A percentile compares a stretch with the other conserved stretches of the same genome.
Conservation (phyloP, 2,797 vertebrate genomes). For the Argyrosomus regius region DNA sequence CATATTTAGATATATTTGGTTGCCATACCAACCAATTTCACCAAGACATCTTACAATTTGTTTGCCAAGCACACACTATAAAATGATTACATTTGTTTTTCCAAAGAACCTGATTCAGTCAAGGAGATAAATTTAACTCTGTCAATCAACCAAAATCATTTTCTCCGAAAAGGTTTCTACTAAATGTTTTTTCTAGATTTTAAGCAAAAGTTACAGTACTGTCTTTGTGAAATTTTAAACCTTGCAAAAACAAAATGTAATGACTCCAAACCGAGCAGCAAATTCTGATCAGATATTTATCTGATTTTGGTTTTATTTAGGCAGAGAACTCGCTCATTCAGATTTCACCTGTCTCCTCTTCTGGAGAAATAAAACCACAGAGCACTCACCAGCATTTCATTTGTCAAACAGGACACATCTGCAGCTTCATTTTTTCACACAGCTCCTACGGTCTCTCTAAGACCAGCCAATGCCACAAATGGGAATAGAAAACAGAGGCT, state of each 20-base stretch:
- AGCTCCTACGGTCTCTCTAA: slow-evolving; percentile 2
- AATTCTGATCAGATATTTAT: not conserved
- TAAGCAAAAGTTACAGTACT: not conserved
- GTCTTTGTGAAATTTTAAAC: not conserved
- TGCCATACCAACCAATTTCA: not conserved
- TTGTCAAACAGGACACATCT: slow-evolving; percentile 3
- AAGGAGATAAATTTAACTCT: not conserved
- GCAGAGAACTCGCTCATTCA: not conserved
- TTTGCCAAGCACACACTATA: not conserved
- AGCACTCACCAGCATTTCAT: not conserved
- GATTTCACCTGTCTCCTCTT: no score
- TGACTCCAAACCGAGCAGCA: not conserved
- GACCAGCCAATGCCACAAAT: slow-evolving; percentile 18
- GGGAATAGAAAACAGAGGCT: slow-evolving; percentile 32
- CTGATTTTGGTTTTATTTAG: not conserved
- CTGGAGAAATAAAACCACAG: not conserved
- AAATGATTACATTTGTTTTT: not conserved
- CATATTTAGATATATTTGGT: not conserved
- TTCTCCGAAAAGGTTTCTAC: not conserved
- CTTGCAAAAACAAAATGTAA: not conserved
- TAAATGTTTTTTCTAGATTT: no score
- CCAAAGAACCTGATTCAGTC: not conserved
- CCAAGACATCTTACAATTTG: not conserved
- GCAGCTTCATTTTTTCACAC: slow-evolving; percentile 20
- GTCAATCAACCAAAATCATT: not conserved